These are phyloP conservation scores for Noctuana brunneofusca DNA, from an alignment of 2,888 invertebrate genomes.

Conservation along the genomic window DNA sequence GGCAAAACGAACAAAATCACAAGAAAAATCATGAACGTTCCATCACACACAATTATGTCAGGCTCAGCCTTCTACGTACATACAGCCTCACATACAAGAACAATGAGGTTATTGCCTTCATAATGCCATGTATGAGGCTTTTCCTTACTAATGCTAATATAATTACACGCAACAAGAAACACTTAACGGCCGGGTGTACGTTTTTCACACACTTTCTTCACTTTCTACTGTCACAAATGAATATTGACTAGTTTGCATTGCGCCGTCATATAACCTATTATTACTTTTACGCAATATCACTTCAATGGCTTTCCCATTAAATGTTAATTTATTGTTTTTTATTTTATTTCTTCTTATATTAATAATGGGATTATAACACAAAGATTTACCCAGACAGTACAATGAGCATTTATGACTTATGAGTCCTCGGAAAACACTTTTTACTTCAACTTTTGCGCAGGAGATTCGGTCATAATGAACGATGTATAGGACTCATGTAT, in stretches of 20 bases:
- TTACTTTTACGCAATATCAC: slow-evolving; percentile 1
- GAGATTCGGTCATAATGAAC: background rate
- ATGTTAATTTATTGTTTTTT: background rate
- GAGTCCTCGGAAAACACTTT: no score
- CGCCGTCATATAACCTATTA: slow-evolving; percentile 1
- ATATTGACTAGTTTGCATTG: slow-evolving; percentile 34
- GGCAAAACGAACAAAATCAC: background rate
- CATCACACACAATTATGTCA: slow-evolving; percentile 3
- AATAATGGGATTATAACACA: no score
- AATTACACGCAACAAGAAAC: slow-evolving; percentile 31
- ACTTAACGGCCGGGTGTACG: slow-evolving; percentile 7
- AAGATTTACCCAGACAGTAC: no score
- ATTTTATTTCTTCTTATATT: background rate
- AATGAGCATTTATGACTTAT: no score
- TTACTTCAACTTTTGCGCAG: background rate
- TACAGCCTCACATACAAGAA: background rate
- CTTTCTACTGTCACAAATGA: slow-evolving; percentile 37
- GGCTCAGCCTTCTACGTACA: background rate
- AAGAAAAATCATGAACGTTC: slow-evolving; percentile 2
- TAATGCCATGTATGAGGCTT: slow-evolving; percentile 14
- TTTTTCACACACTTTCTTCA: slow-evolving; percentile 43
- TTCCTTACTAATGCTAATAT: slow-evolving; percentile 31
- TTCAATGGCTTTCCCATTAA: background rate
- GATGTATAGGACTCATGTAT: background rate
- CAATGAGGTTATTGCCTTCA: slow-evolving; percentile 25